These are phyloP conservation scores for Orbicella faveolata DNA, from an alignment of 64 coral and sea anemone species.

Conservation along the genomic window DNA sequence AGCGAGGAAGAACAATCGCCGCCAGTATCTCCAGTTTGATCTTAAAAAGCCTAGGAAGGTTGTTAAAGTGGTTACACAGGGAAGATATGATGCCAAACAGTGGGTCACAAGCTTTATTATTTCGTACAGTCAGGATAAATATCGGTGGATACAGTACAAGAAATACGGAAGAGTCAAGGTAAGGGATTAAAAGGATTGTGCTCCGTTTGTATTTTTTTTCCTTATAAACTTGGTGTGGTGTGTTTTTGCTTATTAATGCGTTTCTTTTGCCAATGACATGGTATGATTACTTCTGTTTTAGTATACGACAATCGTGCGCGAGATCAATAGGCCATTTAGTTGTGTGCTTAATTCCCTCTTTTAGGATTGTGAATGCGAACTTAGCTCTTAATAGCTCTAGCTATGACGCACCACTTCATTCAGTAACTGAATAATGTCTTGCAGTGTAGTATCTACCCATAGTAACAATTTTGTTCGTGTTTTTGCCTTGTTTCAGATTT, in stretches of 20 bases:
- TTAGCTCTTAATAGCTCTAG: neutral
- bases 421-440: neutral
- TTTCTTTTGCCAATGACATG: no score
- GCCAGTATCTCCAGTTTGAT: slow-evolving; percentile 50
- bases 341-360: no score
- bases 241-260: no score
- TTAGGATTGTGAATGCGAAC: neutral
- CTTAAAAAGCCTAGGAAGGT: slow-evolving; percentile 8
- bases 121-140: slow-evolving; percentile 64
- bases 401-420: neutral
- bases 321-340: no score
- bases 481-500: slow-evolving; percentile 2
- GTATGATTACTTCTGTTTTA: no score
- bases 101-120: slow-evolving; percentile 59
- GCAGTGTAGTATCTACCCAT: neutral
- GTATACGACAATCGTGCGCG: no score
- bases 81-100: slow-evolving; percentile 34
- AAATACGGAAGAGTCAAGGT: slow-evolving; percentile 45
- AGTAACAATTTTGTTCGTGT: neutral
- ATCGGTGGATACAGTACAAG: slow-evolving; percentile 47
- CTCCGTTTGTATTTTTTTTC: no score
- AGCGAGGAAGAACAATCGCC: slow-evolving; percentile 43
- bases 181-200: neutral
- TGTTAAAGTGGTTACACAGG: slow-evolving; percentile 46
- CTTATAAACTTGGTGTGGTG: no score